phyloP scores from a whole-genome alignment of 2,797 vertebrate species.

The Florisuga fusca region DNA sequence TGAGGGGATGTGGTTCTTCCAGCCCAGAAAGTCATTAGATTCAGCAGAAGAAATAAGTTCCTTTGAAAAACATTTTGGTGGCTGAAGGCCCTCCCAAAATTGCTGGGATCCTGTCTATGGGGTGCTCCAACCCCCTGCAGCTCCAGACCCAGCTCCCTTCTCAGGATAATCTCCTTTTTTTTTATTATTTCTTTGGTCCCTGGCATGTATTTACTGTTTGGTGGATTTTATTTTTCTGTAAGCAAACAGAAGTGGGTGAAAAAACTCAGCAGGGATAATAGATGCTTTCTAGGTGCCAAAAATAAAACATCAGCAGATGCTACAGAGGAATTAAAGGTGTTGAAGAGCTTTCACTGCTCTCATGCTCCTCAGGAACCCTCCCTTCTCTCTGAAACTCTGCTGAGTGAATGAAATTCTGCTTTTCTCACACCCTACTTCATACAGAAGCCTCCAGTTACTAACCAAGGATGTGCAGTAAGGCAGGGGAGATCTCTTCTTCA shows the following conservation, averaged over 20 bases:
- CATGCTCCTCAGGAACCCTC: neutral
- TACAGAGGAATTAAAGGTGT: neutral
- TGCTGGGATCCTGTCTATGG: accelerated
- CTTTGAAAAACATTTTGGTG: neutral
- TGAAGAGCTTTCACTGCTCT: neutral
- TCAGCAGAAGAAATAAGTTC: neutral
- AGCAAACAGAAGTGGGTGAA: neutral
- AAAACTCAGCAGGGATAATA: slow-evolving; percentile 7
- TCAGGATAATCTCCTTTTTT: neutral
- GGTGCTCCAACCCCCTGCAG: neutral
- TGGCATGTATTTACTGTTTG: neutral
- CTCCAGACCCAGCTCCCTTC: neutral
- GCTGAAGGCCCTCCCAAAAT: neutral
- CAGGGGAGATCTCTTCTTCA: neutral
- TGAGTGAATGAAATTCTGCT: neutral
- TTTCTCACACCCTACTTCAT: neutral
- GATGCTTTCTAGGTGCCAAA: neutral
- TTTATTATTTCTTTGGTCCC: neutral
- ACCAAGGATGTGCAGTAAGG: neutral
- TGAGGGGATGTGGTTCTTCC: neutral
- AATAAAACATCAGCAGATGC: neutral
- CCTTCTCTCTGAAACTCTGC: neutral
- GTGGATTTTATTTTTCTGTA: neutral
- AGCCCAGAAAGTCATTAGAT: neutral
- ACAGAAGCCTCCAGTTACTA: neutral